phyloP scores from a whole-genome alignment of 2,797 vertebrate species.

The Eutrigla gurnardus region DNA sequence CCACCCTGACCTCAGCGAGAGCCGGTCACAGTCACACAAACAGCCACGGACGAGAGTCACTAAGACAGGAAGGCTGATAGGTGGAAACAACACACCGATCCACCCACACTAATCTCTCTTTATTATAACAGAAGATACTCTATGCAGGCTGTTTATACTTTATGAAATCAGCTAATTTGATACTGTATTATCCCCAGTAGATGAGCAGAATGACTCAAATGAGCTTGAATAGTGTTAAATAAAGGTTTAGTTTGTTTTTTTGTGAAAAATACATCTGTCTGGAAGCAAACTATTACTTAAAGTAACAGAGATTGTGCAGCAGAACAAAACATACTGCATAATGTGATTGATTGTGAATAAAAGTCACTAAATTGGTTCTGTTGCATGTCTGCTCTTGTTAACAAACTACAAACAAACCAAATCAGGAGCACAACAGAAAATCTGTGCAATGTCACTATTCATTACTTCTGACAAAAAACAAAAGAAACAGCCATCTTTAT shows the following conservation, averaged over 20 bases:
- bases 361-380: constrained; percentile 41
- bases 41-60: constrained; percentile 16
- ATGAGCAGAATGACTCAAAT: constrained; percentile 3
- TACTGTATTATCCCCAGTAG: constrained; percentile 4
- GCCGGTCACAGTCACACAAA: constrained; percentile 5
- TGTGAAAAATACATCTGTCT: constrained; percentile 2
- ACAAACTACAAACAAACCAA: constrained; percentile 27
- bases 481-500: constrained; percentile 5
- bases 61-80: constrained; percentile 8
- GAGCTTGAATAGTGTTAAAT: neutral
- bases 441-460: constrained; percentile 12
- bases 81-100: constrained; percentile 6
- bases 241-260: neutral
- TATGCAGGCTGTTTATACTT: neutral
- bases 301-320: constrained; percentile 17
- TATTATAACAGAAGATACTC: neutral
- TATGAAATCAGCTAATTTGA: constrained; percentile 12
- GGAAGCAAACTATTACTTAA: constrained; percentile 31
- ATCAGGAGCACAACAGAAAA: constrained; percentile 15
- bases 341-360: constrained; percentile 52
- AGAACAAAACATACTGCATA: constrained; percentile 5
- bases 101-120: constrained; percentile 6
- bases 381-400: constrained; percentile 16
- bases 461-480: constrained; percentile 42
- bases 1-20: constrained; percentile 25